Percentiles rank a stretch among this genome's conserved stretches.
phyloP scores from a whole-genome alignment of 2,113 vertebrate species.

The human (Homo sapiens) region DNA sequence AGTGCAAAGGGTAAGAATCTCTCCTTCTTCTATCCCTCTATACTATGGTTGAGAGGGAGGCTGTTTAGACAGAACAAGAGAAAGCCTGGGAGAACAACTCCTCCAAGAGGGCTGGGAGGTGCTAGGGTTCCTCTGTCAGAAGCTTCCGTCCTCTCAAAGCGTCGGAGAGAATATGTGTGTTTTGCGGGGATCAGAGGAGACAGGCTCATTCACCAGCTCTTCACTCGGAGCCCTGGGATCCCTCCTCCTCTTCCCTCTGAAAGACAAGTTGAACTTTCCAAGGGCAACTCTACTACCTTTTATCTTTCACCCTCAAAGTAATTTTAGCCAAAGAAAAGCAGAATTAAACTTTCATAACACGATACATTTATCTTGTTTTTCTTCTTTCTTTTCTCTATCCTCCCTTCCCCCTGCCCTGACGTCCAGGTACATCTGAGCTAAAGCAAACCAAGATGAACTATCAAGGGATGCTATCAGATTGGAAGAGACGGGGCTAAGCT shows the following conservation, averaged over 20 bases:
- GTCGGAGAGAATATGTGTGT: background rate
- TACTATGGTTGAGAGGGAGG: background rate
- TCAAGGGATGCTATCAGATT: slow-evolving; percentile 26
- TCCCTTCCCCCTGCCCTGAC: background rate
- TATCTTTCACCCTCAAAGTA: slow-evolving; percentile 78
- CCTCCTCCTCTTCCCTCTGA: slow-evolving; percentile 8
- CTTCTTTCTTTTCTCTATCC: slow-evolving; percentile 41
- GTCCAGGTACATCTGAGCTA: slow-evolving; percentile 61
- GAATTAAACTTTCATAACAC: slow-evolving; percentile 83
- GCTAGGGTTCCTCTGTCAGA: background rate
- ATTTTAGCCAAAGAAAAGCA: slow-evolving; percentile 82
- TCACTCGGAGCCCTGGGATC: background rate
- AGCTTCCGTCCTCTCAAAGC: background rate
- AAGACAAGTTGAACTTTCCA: slow-evolving; percentile 67
- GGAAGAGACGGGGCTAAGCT: background rate
- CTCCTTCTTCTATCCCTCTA: background rate
- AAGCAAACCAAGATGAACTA: slow-evolving; percentile 71
- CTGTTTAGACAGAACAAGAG: background rate
- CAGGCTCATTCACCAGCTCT: background rate
- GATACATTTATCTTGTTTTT: slow-evolving; percentile 81
- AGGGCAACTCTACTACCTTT: slow-evolving; percentile 74
- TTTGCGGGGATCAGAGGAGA: background rate
- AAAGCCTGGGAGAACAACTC: background rate
- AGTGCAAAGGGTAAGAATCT: background rate
- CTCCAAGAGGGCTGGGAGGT: too few species aligned